Evolutionary conservation across 1,140 invertebrate genomes (phyloP), one percentile per base, ranked within the genome.

Genomic region (Pygmarrhopalites habei): DNA sequence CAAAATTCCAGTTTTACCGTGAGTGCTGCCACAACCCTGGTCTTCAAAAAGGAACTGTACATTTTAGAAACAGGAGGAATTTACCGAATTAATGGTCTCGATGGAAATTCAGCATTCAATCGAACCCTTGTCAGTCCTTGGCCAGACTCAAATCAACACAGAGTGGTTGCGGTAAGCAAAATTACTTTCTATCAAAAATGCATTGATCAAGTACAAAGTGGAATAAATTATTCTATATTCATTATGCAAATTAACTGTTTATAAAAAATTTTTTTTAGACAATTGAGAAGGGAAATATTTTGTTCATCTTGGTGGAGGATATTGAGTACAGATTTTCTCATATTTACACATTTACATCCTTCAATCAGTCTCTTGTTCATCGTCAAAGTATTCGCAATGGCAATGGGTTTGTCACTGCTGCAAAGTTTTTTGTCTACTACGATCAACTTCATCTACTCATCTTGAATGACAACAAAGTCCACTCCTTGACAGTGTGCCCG

Each of bases 301-400:
- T 55, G 51, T 55, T 55, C 51, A 28, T 55, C 29, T 26, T 29
- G 5, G 51, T 55, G 7, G 21, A 7, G 5, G 29, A 7, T 28
- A 21, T 10, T 12, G 23, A 17, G 3, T 15, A 7, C 17, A 26
- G 29, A 14, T 32, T 29, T 32, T 17, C 14, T 4, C 17, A 17
- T 28, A 10, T 55, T 7, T 55, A 28, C 21, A 55, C 51, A 7
- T 55, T 28, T 21, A 4, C 51, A 14, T 19, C 51, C 4, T 3
- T 21, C 4, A 15, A 15, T 5, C 7, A 23, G 12, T 28, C 25
- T 12, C 5, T 55, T 7, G 55, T 52, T 2, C 30, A 51, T 17
- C 62, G 55, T 2, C 62, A 64, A 26, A 21, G 32, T 3, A 64
- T 64, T 52, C 41, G 25, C 14, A 64, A 64, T 26, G n/a, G n/a